Percentiles rank a stretch among this genome's conserved stretches.
These are phyloP conservation scores for Salpingus planirostris DNA, from an alignment of 2,888 invertebrate species.

Conservation along the genomic window DNA sequence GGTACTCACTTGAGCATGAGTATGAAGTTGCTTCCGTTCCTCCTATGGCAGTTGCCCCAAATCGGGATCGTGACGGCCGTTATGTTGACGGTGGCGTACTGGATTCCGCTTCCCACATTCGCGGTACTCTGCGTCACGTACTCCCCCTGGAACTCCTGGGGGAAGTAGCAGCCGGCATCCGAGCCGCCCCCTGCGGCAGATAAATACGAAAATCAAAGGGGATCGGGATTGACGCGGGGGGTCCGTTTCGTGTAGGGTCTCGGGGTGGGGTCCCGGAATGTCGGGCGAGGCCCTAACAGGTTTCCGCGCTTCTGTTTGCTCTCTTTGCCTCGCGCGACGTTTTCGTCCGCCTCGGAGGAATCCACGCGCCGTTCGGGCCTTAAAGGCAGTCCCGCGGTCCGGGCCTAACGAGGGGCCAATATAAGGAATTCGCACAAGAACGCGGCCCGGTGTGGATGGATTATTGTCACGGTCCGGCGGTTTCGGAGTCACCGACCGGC, in stretches of 20 bases:
- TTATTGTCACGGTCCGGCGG: slow-evolving; percentile 33
- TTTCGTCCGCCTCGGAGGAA: no score
- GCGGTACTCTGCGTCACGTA: slow-evolving; percentile 50
- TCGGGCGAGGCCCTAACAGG: no score
- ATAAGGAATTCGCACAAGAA: slow-evolving; percentile 19
- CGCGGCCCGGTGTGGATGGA: slow-evolving; percentile 20
- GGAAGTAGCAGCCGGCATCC: slow-evolving; percentile 51
- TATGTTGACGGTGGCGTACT: slow-evolving; percentile 52
- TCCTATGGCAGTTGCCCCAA: slow-evolving; percentile 55
- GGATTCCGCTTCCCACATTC: slow-evolving; percentile 44
- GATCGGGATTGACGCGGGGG: no score
- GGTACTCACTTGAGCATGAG: slow-evolving; percentile 48
- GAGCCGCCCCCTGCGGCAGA: slow-evolving; percentile 18
- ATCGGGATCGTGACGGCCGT: slow-evolving; percentile 55
- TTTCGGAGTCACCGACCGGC: slow-evolving; percentile 35
- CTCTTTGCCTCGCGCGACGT: no score
- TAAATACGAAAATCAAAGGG: no score
- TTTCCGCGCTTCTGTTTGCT: slow-evolving; percentile 6
- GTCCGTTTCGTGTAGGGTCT: no score
- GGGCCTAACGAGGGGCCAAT: slow-evolving; percentile 8
- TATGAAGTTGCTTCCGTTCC: slow-evolving; percentile 49
- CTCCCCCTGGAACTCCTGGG: slow-evolving; percentile 55
- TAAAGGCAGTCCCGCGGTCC: no score
- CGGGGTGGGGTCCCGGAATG: no score
- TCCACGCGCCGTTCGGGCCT: no score